Evolutionary conservation across 1,140 invertebrate species (phyloP), one percentile per base, ranked within the genome.

Genomic region (Drosophila quadrilineata): DNA sequence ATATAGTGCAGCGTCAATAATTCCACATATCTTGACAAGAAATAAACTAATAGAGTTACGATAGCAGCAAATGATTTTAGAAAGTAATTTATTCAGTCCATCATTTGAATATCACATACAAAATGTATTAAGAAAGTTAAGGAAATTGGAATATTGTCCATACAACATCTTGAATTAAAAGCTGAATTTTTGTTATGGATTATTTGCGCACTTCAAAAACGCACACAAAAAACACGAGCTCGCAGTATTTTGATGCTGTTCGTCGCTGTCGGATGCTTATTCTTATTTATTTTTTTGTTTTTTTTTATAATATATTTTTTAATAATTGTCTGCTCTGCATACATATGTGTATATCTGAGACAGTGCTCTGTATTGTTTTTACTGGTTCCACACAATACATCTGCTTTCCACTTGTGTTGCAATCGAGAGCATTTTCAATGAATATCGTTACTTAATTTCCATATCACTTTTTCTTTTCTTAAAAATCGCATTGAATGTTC

Each of bases 401-500:
- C 33, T 9, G 19, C 16, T 38, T 49, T 58, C 3, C 36, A 29
- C 12, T 35, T 50, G n/a, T 35, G 33, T 3, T 14, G 2, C 3
- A 16, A 17, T 45, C 9, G 3, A 12, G n/a, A n/a, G 6, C 1
- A 22, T 9, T 2, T 26, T 24, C 6, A 10, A 12, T 45, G n/a
- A n/a, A n/a, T n/a, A n/a, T 36, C 31, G 9, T 36, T 35, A 35
- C 31, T 33, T 41, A 14, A 41, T 43, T 65, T 63, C 31, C 29
- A 40, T 19, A 62, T 28, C 26, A 48, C 45, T 54, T 50, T 46
- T 1, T 26, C 16, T 56, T 62, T 62, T 62, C 43, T 12, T 48
- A 10, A 46, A 56, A 35, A 56, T 63, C 26, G 50, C 24, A 56
- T 63, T 41, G 26, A 6, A 10, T n/a, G 43, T 53, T 54, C 57